These are phyloP conservation scores for Sipha maydis DNA, from an alignment of 2,888 invertebrate species.

Conservation along the genomic window DNA sequence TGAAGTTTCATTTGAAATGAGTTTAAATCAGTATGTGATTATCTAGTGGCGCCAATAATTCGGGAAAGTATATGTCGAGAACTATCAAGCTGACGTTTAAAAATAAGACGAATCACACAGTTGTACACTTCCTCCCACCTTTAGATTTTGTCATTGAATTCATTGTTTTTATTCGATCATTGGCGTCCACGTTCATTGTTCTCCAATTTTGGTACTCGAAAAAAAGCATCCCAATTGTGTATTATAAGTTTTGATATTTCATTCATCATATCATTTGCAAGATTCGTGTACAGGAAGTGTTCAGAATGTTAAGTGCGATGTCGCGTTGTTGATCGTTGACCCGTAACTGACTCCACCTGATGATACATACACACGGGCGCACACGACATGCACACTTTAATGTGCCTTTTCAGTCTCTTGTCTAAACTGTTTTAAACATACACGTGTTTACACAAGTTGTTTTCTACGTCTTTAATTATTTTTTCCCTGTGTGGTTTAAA, in stretches of 20 bases:
- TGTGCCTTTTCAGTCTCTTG: not conserved
- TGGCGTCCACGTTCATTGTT: conserved; percentile 43
- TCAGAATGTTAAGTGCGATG: conserved; percentile 35
- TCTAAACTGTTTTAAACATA: not conserved
- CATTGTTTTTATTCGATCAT: conserved; percentile 52
- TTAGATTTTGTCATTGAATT: conserved; percentile 17
- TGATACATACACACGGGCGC: not conserved
- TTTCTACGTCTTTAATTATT: not conserved
- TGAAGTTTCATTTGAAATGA: not conserved
- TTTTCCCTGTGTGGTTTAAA: not conserved
- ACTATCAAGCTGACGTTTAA: not conserved
- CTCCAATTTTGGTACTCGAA: conserved; percentile 44
- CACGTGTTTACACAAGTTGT: not conserved
- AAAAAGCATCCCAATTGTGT: conserved; percentile 32
- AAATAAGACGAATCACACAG: not conserved
- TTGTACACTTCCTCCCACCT: not conserved
- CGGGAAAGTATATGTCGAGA: not conserved
- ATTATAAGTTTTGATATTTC: conserved; percentile 41
- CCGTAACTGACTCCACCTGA: conserved; percentile 47
- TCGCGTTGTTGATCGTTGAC: conserved; percentile 51
- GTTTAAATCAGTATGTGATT: not conserved
- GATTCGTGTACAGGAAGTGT: conserved; percentile 48
- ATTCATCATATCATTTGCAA: conserved; percentile 47
- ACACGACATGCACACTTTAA: not conserved
- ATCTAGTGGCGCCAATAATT: conserved; percentile 14